Conservation (phyloP, 2,888 invertebrate species). For the Apocheima hispidaria region DNA sequence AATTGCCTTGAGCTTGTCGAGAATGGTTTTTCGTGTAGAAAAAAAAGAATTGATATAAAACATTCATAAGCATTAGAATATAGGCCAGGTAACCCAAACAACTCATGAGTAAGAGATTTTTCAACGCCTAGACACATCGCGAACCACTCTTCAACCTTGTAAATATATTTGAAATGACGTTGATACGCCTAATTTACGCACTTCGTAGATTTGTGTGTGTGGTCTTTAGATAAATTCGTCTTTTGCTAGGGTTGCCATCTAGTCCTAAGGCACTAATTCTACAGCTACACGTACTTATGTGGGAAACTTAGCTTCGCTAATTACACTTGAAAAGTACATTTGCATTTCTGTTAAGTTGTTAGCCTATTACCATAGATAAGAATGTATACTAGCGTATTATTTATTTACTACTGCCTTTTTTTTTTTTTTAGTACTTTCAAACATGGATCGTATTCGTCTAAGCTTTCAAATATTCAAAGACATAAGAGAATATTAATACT, state of each 20-base stretch:
- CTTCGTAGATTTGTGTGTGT: slow-evolving; percentile 37
- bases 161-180: slow-evolving; percentile 32
- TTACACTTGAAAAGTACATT: not conserved
- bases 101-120: slow-evolving; percentile 11
- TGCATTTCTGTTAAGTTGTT: too few species aligned
- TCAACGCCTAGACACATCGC: slow-evolving; percentile 21
- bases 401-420: too few species aligned
- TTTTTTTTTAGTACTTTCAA: too few species aligned
- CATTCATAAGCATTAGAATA: slow-evolving; percentile 16
- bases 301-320: too few species aligned
- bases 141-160: slow-evolving; percentile 18
- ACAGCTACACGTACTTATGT: not conserved
- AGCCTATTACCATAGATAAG: too few species aligned
- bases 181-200: slow-evolving; percentile 29
- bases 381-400: too few species aligned
- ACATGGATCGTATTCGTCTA: too few species aligned
- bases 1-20: not conserved
- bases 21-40: not conserved
- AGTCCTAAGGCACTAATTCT: not conserved
- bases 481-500: too few species aligned
- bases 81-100: slow-evolving; percentile 16
- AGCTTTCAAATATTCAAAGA: too few species aligned
- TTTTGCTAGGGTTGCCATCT: slow-evolving; percentile 22
- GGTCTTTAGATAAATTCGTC: slow-evolving; percentile 40
- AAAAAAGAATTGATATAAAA: slow-evolving; percentile 2